Percentiles rank a stretch among this genome's conserved stretches.
phyloP scores from a whole-genome alignment of 2,888 invertebrate genomes.

The Laothoe populi region DNA sequence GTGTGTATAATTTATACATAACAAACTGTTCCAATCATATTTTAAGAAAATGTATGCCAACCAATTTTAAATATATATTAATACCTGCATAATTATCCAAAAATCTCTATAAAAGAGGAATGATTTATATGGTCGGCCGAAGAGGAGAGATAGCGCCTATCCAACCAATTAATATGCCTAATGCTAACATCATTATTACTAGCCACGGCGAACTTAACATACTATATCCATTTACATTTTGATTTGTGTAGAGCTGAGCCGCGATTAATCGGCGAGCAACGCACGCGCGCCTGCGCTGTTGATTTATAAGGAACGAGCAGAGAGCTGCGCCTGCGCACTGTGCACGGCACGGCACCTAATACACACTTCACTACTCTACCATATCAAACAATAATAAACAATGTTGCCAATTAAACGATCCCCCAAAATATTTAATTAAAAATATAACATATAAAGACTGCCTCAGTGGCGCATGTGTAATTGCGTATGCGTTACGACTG shows the following conservation, averaged over 20 bases:
- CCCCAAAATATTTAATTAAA: neutral
- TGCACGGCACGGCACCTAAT: slow-evolving; percentile 42
- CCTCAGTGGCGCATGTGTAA: too few species aligned
- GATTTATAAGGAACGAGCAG: slow-evolving; percentile 68
- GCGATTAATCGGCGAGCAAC: slow-evolving; percentile 80
- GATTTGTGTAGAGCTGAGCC: slow-evolving; percentile 79
- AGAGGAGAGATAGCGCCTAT: slow-evolving; percentile 75
- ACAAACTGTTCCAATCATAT: too few species aligned
- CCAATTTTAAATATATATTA: too few species aligned
- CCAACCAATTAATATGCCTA: slow-evolving; percentile 83
- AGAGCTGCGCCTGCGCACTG: slow-evolving; percentile 37
- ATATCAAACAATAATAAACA: slow-evolving; percentile 15
- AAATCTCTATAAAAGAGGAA: slow-evolving; percentile 37
- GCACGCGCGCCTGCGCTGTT: slow-evolving; percentile 68
- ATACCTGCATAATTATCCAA: too few species aligned
- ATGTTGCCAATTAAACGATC: neutral
- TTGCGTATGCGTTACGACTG: too few species aligned
- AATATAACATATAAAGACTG: too few species aligned
- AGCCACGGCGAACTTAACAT: slow-evolving; percentile 81
- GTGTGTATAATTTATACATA: too few species aligned
- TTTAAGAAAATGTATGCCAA: too few species aligned
- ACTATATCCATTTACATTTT: slow-evolving; percentile 84
- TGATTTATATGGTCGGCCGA: slow-evolving; percentile 65
- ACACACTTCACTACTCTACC: slow-evolving; percentile 7
- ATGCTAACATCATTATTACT: slow-evolving; percentile 85